A percentile compares a stretch with the other conserved stretches of the same genome.
phyloP scores from a whole-genome alignment of 2,888 invertebrate species.

The Cephus spinipes region DNA sequence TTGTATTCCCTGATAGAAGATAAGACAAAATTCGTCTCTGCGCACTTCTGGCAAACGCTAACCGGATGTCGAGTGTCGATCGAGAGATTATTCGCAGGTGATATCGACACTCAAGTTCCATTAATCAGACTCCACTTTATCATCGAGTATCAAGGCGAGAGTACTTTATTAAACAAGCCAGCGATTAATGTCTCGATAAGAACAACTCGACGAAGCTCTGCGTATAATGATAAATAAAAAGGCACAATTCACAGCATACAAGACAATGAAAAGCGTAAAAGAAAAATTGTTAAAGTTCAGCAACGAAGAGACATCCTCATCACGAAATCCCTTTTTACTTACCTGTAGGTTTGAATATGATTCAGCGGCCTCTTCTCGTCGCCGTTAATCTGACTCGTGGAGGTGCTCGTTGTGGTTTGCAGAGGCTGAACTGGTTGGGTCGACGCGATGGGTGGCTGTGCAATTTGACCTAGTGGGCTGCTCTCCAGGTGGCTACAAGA shows the following conservation, averaged over 20 bases:
- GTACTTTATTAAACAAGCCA: not conserved
- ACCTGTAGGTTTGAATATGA: conserved; percentile 84
- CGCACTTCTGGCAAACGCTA: not conserved
- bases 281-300: conserved; percentile 13
- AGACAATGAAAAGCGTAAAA: conserved; percentile 6
- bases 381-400: conserved; percentile 67
- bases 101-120: not conserved
- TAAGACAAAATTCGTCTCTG: not conserved
- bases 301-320: not conserved
- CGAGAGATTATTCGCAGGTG: conserved; percentile 16
- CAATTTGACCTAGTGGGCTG: conserved; percentile 43
- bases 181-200: not conserved
- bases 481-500: conserved; percentile 58
- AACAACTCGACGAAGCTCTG: not conserved
- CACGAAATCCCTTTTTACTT: conserved; percentile 50
- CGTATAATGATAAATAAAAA: not conserved
- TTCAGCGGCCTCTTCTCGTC: conserved; percentile 76
- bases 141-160: not conserved
- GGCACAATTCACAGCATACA: not conserved
- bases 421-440: conserved; percentile 48
- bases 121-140: not conserved
- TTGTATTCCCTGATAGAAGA: conserved; percentile 81
- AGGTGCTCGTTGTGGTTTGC: conserved; percentile 41
- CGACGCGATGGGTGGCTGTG: conserved; percentile 37
- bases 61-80: conserved; percentile 6